Evolutionary conservation across 2,888 invertebrate species (phyloP), one percentile per base, ranked within the genome.

Genomic region (Metellina segmentata): DNA sequence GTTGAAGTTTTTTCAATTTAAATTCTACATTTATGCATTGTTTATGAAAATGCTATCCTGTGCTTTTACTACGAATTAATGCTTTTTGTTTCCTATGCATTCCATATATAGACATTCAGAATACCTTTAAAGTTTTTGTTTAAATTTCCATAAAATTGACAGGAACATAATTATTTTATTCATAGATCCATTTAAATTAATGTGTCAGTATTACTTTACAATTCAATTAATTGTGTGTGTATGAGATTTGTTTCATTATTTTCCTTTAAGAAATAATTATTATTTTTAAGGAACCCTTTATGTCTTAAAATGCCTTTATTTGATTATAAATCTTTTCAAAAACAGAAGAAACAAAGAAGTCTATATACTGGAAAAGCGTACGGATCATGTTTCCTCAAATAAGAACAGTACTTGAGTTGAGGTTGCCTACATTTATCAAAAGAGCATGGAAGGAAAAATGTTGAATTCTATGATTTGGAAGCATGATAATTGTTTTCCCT

Each of bases 371-470:
- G 49, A 61, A 71, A 71, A 61, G 61, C 85, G 20, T 72, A 51
- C 51, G 69, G 81, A 78, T 48, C 85, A 77, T 69, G 79, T 85
- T 77, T 78, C 16, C 34, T 9, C 82, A 20, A 87, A 83, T 91
- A 91, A 91, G 86, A 88, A 87, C 87, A 82, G n/a, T 53, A 78
- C 86, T 86, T 85, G 19, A 69, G 34, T 81, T 87, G 91, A 78
- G 91, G 79, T 74, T 91, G 91, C 87, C 87, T 83, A 85, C 89
- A 83, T 48, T 34, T 34, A 34, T 34, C 4, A 34, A 34, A 34
- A 34, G 34, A 34, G 34, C 34, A 34, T 34, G 34, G 34, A 2
- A 34, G 34, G 34, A 34, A 34, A 34, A 34, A 34, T 34, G 34
- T 34, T 2, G 34, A 34, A 34, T 34, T 34, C 34, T 34, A 34